These are phyloP conservation scores for Tetragnatha versicolor DNA, from an alignment of 1,140 invertebrate species.

Conservation along the genomic window DNA sequence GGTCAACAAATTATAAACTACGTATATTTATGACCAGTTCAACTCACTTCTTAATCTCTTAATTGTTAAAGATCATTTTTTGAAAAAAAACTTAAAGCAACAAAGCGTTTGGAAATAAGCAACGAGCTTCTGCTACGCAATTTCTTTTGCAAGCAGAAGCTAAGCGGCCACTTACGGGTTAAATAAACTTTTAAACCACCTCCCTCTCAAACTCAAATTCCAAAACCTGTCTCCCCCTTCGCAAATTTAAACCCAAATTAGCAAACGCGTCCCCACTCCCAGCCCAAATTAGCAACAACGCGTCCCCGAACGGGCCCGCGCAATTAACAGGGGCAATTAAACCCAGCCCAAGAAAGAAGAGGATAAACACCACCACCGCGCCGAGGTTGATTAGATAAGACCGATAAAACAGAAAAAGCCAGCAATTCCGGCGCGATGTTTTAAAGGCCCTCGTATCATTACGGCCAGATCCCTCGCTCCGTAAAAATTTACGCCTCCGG, in stretches of 20 bases:
- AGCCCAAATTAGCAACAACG: slow-evolving; percentile 1
- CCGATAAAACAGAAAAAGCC: slow-evolving; percentile 50
- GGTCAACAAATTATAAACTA: too few relatives aligned
- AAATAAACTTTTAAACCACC: neutral
- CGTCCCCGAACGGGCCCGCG: neutral
- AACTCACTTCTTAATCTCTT: too few relatives aligned
- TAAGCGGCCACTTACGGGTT: neutral
- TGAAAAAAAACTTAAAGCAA: too few relatives aligned
- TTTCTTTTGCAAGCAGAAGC: too few relatives aligned
- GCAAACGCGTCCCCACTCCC: neutral
- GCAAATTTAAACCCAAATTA: slow-evolving; percentile 40
- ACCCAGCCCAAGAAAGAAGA: slow-evolving; percentile 6
- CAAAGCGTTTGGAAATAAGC: too few relatives aligned
- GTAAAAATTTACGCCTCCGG: slow-evolving; percentile 54
- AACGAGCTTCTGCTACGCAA: too few relatives aligned
- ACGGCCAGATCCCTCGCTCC: slow-evolving; percentile 48
- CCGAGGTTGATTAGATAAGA: slow-evolving; percentile 51
- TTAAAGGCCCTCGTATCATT: slow-evolving; percentile 52
- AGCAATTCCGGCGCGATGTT: slow-evolving; percentile 32
- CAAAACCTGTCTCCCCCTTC: neutral
- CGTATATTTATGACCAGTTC: too few relatives aligned
- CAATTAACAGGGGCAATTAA: slow-evolving; percentile 47
- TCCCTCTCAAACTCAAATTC: neutral
- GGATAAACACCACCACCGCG: slow-evolving; percentile 44
- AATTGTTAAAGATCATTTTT: too few relatives aligned